Evolutionary conservation across 1,140 invertebrate species (phyloP), one percentile per base, ranked within the genome.

Genomic region (Yoshiicerus persimilis): DNA sequence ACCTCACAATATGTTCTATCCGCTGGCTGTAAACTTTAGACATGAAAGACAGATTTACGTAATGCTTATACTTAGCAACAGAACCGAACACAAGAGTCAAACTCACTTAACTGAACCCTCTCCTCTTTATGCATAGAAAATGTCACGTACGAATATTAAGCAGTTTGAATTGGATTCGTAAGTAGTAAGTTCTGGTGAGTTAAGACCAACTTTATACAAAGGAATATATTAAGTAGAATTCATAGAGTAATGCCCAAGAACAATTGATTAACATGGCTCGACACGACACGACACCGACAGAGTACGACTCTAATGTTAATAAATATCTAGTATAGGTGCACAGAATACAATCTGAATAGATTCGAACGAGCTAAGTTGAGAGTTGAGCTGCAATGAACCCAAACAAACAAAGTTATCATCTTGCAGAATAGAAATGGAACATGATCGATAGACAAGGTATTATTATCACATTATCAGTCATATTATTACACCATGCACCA

Each of bases 381-480:
- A 80, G 30, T 32, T 38, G 75, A n/a, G 32, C 30, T 80, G 75
- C 20, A 34, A n/a, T 80, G 34, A 80, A 70, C 66, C 25, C 30
- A 30, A 30, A 30, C 75, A 80, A 80, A 80, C 75, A 80, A 38
- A 80, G 34, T 80, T 80, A 80, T 80, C 75, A 80, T 32, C 75
- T 80, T 32, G 32, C 34, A 80, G 23, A 80, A 80, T 80, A 32
- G 75, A 38, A 34, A 34, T 80, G 75, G 27, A 80, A 80, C 32
- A 16, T 80, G 75, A 80, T 80, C 75, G 75, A 80, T 80, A 80
- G 75, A 36, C 75, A 80, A 80, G n/a, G 34, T 80, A 80, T 80
- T 36, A 80, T 80, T 34, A 36, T 34, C 70, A 80, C 32, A 36
- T 36, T 80, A 80, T 80, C 75, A 34, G 30, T 80, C 34, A 80